Percentiles rank a stretch among this genome's conserved stretches.
phyloP scores from a whole-genome alignment of 1,140 invertebrate species.

The Asobara japonica region DNA sequence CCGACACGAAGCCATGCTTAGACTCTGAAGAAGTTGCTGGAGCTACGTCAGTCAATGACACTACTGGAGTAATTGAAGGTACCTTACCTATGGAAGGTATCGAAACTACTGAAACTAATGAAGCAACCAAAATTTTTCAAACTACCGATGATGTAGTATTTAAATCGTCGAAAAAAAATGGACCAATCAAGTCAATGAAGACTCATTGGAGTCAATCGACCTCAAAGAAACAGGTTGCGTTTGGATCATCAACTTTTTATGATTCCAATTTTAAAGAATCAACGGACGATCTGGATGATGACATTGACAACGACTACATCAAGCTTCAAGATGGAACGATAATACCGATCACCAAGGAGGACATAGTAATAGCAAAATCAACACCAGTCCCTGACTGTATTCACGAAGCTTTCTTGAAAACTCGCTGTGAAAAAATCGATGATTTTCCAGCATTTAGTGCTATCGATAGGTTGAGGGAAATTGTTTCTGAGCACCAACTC shows the following conservation, averaged over 20 bases:
- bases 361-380: conserved; percentile 24
- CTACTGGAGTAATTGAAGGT: background rate
- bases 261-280: conserved; percentile 4
- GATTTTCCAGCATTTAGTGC: background rate
- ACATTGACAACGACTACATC: conserved; percentile 25
- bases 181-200: background rate
- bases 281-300: conserved; percentile 1
- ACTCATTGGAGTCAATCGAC: background rate
- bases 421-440: conserved; percentile 20
- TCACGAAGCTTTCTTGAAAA: conserved; percentile 16
- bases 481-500: background rate
- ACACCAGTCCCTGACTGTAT: background rate
- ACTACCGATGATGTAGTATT: background rate
- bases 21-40: too few relatives aligned
- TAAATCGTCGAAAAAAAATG: background rate
- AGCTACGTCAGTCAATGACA: too few relatives aligned
- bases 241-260: background rate
- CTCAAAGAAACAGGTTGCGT: background rate
- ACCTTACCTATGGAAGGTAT: background rate
- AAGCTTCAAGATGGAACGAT: conserved; percentile 36
- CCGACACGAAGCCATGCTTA: too few relatives aligned
- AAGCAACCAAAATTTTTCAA: background rate
- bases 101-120: background rate
- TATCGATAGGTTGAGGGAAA: background rate
- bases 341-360: conserved; percentile 22